A percentile compares a stretch with the other conserved stretches of the same genome.
phyloP scores from a whole-genome alignment of 2,888 invertebrate genomes.

The Morpho helenor region DNA sequence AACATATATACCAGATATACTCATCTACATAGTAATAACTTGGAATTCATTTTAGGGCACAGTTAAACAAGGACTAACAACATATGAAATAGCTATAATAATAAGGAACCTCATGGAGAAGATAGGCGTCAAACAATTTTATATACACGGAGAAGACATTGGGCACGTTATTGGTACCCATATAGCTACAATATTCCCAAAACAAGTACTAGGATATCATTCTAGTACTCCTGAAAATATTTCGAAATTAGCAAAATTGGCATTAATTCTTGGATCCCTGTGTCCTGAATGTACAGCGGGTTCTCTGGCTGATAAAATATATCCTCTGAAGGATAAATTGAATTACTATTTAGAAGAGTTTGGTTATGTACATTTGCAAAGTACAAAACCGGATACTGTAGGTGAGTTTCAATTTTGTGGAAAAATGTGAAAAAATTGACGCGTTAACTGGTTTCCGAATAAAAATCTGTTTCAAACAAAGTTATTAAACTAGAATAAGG shows the following conservation, averaged over 20 bases:
- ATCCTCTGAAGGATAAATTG: constrained; percentile 62
- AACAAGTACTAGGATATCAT: constrained; percentile 77
- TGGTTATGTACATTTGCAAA: constrained; percentile 86
- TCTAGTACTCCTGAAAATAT: constrained; percentile 80
- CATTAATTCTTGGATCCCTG: constrained; percentile 63
- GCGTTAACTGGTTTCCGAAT: no score
- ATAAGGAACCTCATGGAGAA: constrained; percentile 85
- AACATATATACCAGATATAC: no score
- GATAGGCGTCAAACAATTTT: constrained; percentile 82
- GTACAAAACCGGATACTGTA: constrained; percentile 90
- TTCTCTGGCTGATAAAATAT: constrained; percentile 66
- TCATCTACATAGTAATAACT: no score
- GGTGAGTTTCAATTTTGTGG: constrained; percentile 64
- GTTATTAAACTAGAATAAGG: no score
- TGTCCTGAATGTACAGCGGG: constrained; percentile 72
- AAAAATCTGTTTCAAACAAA: no score
- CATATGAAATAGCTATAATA: constrained; percentile 78
- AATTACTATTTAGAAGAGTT: constrained; percentile 63
- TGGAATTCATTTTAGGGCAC: constrained; percentile 54
- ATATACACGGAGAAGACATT: constrained; percentile 88
- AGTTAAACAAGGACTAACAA: constrained; percentile 78
- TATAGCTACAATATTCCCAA: constrained; percentile 82
- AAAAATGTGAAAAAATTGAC: no score
- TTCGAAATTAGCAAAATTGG: constrained; percentile 41
- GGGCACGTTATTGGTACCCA: constrained; percentile 82